Base-by-base conservation (phyloP, 2,113 vertebrate species). In the Oryzias javanicus region DNA sequence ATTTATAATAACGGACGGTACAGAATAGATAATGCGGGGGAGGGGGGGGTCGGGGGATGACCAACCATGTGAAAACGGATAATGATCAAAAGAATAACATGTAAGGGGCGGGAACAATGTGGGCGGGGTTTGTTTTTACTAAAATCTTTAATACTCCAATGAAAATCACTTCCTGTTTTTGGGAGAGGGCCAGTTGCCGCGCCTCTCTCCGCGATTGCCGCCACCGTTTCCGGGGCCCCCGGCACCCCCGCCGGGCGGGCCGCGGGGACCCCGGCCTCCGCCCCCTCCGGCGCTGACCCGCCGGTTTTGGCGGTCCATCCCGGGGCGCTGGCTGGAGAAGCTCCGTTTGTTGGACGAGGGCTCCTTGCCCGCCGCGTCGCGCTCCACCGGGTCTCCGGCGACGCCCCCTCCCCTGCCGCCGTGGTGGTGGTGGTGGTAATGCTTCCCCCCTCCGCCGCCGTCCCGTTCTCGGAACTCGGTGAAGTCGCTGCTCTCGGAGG, bases 401-500 rank as follows among this genome's bases (percentile, higher is more conserved):
- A 79, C 86, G 1, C 83, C 88, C 4, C 88, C 85, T 22, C 89
- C 84, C 17, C 86, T 69, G 44, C 88, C 89, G 18, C 84, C 64
- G 79, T 90, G 88, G 55, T 91, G 89, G 68, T 87, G 89, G 66
- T 89, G 91, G 73, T 89, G 89, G 16, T 84, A 90, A 1, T 88
- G 74, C 55, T 90, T 84, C 1, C 86, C 84, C 24, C 84, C 81
- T 53, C 80, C 80, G 41, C 68, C 35, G 8, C 35, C 85, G 55
- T 94, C 90, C 79, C 93, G 35, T 27, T 94, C 94, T 50, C 93
- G 86, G 75, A 94, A 93, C 82, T 96, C 95, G 0, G 94, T 92
- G 84, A 97, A 97, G 89, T 97, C 95, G 4, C 95, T 97, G 87
- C 95, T 97, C 85, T 97, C 95, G 0, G 95, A 96, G 0, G 95